Percentiles rank a stretch among this genome's conserved stretches.
These are phyloP conservation scores for Cherax destructor DNA, from an alignment of 1,140 invertebrate species.

Conservation along the genomic window DNA sequence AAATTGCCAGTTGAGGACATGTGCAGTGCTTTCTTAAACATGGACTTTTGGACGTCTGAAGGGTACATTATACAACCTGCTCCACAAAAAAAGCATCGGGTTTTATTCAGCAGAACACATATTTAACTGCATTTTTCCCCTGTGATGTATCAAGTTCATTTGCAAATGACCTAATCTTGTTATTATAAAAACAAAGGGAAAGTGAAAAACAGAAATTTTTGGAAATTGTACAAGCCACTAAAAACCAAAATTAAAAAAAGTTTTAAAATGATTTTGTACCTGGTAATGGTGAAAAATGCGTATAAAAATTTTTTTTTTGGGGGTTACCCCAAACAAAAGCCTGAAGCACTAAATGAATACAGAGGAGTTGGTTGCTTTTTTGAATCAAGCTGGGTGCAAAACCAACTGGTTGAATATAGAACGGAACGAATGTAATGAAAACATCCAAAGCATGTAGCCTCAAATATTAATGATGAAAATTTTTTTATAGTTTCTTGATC, in stretches of 20 bases:
- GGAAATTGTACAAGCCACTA: not conserved
- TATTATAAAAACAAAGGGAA: not conserved
- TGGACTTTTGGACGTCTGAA: conserved; percentile 4
- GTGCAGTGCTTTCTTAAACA: conserved; percentile 15
- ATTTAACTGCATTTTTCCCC: not conserved
- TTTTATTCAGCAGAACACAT: conserved; percentile 36
- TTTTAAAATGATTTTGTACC: not conserved
- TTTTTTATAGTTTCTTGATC: too few relatives aligned
- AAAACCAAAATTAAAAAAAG: not conserved
- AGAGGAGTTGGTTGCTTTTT: conserved; percentile 14
- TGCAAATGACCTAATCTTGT: not conserved
- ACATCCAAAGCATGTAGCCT: too few relatives aligned
- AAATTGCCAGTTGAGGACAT: conserved; percentile 27
- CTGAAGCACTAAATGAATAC: conserved; percentile 1
- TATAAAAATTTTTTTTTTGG: conserved; percentile 45
- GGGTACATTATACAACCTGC: not conserved
- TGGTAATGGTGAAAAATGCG: not conserved
- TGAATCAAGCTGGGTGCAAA: not conserved
- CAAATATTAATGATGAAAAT: too few relatives aligned
- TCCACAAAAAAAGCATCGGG: conserved; percentile 50
- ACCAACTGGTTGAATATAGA: conserved; percentile 29
- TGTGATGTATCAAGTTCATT: too few relatives aligned
- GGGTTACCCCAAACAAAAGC: conserved; percentile 5
- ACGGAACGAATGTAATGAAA: conserved; percentile 27
- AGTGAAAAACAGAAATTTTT: not conserved